These are phyloP conservation scores for Sebastolobus alascanus DNA, from an alignment of 2,797 vertebrate species.

Conservation along the genomic window DNA sequence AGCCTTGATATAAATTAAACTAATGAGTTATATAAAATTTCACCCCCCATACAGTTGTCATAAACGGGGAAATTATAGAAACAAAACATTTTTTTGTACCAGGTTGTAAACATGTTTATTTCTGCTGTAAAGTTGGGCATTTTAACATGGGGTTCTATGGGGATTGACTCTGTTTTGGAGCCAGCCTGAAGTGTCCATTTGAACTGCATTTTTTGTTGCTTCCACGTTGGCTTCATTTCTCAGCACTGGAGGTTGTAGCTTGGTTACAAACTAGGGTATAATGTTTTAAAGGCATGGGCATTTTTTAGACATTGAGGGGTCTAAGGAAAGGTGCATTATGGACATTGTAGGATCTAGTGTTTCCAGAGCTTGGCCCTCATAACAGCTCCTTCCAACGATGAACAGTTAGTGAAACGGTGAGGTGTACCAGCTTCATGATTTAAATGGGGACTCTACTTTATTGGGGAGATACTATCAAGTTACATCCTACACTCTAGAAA, in stretches of 20 bases:
- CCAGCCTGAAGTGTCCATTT: neutral
- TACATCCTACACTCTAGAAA: conserved; percentile 1
- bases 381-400: neutral
- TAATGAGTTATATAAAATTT: too few relatives aligned
- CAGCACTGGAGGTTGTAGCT: neutral
- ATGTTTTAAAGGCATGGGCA: neutral
- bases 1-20: too few relatives aligned
- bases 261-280: neutral
- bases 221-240: neutral
- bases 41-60: too few relatives aligned
- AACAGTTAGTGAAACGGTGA: neutral
- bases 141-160: neutral
- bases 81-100: neutral
- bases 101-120: neutral
- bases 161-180: neutral
- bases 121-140: neutral
- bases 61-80: neutral
- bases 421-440: neutral
- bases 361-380: neutral
- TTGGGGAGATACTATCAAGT: neutral
- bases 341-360: neutral
- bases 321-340: neutral
- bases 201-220: neutral
- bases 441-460: conserved; percentile 6
- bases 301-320: neutral